Conservation (phyloP, 2,113 vertebrate species). For the Myotis brandtii region DNA sequence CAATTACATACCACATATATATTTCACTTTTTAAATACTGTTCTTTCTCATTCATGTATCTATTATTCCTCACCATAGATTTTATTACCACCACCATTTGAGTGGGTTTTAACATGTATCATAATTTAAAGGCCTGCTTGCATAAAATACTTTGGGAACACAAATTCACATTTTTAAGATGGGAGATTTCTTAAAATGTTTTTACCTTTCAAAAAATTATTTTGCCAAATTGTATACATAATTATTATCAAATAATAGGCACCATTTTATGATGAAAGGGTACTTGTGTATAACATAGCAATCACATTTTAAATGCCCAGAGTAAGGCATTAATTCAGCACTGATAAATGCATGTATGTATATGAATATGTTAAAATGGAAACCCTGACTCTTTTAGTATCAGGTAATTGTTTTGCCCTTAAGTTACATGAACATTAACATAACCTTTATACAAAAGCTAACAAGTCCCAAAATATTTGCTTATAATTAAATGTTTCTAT, state of each 20-base stretch:
- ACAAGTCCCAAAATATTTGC: slow-evolving; percentile 33
- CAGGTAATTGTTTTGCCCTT: slow-evolving; percentile 25
- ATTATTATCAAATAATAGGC: slow-evolving; percentile 56
- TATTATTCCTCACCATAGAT: slow-evolving; percentile 52
- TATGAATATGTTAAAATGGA: slow-evolving; percentile 18
- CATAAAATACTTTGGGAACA: slow-evolving; percentile 33
- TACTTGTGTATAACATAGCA: slow-evolving; percentile 6
- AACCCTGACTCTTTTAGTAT: slow-evolving; percentile 18
- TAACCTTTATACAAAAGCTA: slow-evolving; percentile 40
- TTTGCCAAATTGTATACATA: slow-evolving; percentile 53
- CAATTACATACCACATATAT: not conserved
- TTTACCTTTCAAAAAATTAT: slow-evolving; percentile 52
- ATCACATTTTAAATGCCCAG: slow-evolving; percentile 39
- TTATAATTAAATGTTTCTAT: slow-evolving; percentile 33
- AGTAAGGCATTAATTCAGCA: slow-evolving; percentile 50
- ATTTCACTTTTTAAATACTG: slow-evolving; percentile 51
- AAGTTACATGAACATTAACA: slow-evolving; percentile 49
- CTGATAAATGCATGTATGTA: slow-evolving; percentile 5
- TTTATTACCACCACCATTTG: not conserved
- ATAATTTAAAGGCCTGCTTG: slow-evolving; percentile 44
- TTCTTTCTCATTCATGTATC: slow-evolving; percentile 19
- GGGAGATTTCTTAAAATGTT: slow-evolving; percentile 15
- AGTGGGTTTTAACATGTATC: slow-evolving; percentile 45
- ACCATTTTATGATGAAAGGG: slow-evolving; percentile 19
- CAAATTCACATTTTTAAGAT: slow-evolving; percentile 53